A percentile compares a stretch with the other conserved stretches of the same genome.
Conservation (phyloP, 1,140 invertebrate species). For the Formica exsecta region DNA sequence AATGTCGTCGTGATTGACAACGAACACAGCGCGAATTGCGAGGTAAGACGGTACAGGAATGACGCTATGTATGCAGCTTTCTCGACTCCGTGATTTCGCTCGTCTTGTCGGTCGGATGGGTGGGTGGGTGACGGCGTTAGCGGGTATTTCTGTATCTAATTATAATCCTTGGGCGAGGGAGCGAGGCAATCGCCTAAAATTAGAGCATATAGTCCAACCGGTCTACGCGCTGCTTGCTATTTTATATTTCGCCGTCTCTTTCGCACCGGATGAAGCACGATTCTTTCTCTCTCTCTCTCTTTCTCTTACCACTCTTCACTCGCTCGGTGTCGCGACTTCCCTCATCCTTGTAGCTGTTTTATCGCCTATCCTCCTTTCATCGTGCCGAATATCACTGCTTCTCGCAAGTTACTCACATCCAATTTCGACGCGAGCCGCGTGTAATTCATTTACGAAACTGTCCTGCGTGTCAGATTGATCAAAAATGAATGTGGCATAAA, state of each 20-base stretch:
- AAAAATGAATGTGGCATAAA: neutral
- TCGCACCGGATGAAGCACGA: slow-evolving; percentile 22
- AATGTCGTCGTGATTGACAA: slow-evolving; percentile 34
- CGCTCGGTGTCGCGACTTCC: slow-evolving; percentile 28
- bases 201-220: slow-evolving; percentile 85
- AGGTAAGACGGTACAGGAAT: slow-evolving; percentile 30
- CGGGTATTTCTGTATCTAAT: slow-evolving; percentile 86
- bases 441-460: slow-evolving; percentile 36
- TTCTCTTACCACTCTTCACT: neutral
- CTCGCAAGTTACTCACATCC: neutral
- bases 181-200: slow-evolving; percentile 86
- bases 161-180: slow-evolving; percentile 86
- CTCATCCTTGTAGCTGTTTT: slow-evolving; percentile 64
- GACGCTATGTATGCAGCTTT: slow-evolving; percentile 11
- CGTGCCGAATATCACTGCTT: slow-evolving; percentile 20
- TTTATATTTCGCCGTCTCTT: slow-evolving; percentile 78
- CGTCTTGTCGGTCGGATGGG: slow-evolving; percentile 61
- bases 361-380: slow-evolving; percentile 43
- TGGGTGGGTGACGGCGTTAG: slow-evolving; percentile 80
- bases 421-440: slow-evolving; percentile 26
- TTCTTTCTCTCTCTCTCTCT: slow-evolving; percentile 28
- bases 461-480: neutral
- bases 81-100: neutral
- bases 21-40: slow-evolving; percentile 25
- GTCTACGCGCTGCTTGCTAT: slow-evolving; percentile 78